phyloP scores from a whole-genome alignment of 2,797 vertebrate species.

The Anguilla marmorata region DNA sequence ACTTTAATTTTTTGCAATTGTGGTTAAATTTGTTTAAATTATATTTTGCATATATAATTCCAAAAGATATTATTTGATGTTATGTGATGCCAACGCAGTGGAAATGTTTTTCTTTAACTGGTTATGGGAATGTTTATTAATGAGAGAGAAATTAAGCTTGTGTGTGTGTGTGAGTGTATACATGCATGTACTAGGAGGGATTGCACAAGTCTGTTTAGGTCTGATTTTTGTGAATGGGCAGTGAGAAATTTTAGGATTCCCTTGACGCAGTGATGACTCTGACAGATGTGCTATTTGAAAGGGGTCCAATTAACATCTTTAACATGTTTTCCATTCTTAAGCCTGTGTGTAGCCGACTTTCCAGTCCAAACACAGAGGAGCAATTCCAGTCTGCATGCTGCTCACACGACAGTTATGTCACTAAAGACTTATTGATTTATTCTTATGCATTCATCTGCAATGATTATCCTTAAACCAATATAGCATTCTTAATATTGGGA shows the following conservation, averaged over 20 bases:
- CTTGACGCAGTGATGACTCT: conserved; percentile 69
- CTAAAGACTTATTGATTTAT: neutral
- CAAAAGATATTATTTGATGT: neutral
- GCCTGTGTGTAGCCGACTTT: neutral
- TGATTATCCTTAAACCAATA: neutral
- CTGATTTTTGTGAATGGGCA: conserved; percentile 55
- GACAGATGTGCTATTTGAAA: conserved; percentile 76
- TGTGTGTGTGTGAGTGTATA: conserved; percentile 31
- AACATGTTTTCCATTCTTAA: conserved; percentile 43
- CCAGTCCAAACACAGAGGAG: neutral
- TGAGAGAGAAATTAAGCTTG: neutral
- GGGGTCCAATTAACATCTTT: conserved; percentile 43
- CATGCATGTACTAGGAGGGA: neutral
- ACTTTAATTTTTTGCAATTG: neutral
- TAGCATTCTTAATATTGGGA: neutral
- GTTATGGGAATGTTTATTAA: neutral
- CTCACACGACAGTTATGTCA: neutral
- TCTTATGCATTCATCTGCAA: neutral
- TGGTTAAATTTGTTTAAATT: too few relatives aligned
- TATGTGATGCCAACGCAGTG: neutral
- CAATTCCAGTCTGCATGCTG: neutral
- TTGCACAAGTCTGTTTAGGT: conserved; percentile 9
- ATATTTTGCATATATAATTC: neutral
- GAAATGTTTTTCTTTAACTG: neutral
- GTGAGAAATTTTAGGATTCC: conserved; percentile 65